Percentiles rank a stretch among this genome's conserved stretches.
Conservation (phyloP, 2,113 vertebrate genomes). For the Microcebus jonahi region DNA sequence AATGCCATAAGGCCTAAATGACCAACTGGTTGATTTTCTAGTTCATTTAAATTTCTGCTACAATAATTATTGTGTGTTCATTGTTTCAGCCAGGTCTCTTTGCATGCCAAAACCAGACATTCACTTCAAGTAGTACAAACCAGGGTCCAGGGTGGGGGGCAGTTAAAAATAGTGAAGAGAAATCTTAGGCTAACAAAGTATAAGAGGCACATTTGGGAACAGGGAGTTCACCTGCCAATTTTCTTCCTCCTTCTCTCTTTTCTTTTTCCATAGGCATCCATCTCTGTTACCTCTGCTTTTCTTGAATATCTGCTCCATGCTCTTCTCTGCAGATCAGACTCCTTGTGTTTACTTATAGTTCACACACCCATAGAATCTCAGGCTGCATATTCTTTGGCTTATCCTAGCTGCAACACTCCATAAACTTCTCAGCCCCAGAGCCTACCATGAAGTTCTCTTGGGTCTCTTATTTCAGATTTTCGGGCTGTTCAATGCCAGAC, state of each 20-base stretch:
- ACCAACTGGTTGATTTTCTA: not conserved
- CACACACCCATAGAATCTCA: not conserved
- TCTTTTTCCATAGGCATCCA: not conserved
- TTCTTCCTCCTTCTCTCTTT: not conserved
- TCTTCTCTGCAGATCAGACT: not conserved
- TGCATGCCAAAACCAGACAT: not conserved
- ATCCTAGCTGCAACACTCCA: too few relatives aligned
- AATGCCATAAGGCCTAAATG: not conserved
- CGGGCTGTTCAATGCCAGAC: not conserved
- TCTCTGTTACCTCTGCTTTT: not conserved
- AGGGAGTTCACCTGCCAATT: not conserved
- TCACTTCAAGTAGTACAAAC: not conserved
- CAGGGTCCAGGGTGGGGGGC: rapidly evolving
- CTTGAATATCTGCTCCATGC: not conserved
- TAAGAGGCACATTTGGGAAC: not conserved
- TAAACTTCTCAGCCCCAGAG: not conserved
- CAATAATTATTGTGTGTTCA: not conserved
- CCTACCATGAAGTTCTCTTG: not conserved
- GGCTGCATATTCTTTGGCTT: not conserved
- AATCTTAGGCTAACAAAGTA: not conserved
- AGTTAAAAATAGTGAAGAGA: not conserved
- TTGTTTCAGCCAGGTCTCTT: not conserved
- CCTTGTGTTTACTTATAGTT: not conserved
- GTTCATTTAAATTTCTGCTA: not conserved
- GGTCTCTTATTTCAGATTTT: not conserved